A percentile compares a stretch with the other conserved stretches of the same genome.
phyloP scores from a whole-genome alignment of 2,113 vertebrate genomes.

The Lasiurus borealis region DNA sequence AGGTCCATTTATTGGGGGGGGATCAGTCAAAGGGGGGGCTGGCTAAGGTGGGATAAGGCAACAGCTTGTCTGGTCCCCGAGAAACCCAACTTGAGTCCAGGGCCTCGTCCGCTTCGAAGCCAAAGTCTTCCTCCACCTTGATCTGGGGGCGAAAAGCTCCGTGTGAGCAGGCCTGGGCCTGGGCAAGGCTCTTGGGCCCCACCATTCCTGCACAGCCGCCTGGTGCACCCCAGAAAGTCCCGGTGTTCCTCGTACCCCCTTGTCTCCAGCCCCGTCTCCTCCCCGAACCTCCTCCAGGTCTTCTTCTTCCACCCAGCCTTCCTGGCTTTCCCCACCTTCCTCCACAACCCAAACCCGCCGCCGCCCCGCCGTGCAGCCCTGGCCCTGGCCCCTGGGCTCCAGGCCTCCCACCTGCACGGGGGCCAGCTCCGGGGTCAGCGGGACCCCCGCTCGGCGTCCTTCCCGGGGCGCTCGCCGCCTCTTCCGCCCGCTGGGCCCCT shows the following conservation, averaged over 20 bases:
- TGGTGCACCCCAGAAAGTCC: background rate
- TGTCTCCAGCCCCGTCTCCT: too few species aligned
- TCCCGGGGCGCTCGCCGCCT: slow-evolving; percentile 80
- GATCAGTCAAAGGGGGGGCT: slow-evolving; percentile 84
- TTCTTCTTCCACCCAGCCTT: background rate
- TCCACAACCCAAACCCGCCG: background rate
- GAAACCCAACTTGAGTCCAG: slow-evolving; percentile 82
- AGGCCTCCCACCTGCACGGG: slow-evolving; percentile 51
- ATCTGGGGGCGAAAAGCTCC: slow-evolving; percentile 63
- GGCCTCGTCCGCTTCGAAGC: slow-evolving; percentile 83
- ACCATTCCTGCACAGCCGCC: fast-evolving
- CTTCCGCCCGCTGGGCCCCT: slow-evolving; percentile 80
- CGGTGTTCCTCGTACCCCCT: background rate
- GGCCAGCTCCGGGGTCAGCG: slow-evolving; percentile 77
- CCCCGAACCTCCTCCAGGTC: background rate
- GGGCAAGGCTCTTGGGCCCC: too few species aligned
- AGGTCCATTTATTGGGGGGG: slow-evolving; percentile 69
- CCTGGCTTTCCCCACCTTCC: background rate
- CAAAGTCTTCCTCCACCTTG: slow-evolving; percentile 85
- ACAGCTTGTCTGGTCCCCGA: slow-evolving; percentile 80
- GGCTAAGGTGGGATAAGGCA: slow-evolving; percentile 84
- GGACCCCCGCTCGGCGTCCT: slow-evolving; percentile 40
- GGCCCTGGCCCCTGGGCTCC: background rate
- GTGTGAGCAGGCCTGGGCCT: background rate
- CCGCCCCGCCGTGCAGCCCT: background rate